Conservation (phyloP, 1,140 invertebrate genomes). For the Uloborus diversus region DNA sequence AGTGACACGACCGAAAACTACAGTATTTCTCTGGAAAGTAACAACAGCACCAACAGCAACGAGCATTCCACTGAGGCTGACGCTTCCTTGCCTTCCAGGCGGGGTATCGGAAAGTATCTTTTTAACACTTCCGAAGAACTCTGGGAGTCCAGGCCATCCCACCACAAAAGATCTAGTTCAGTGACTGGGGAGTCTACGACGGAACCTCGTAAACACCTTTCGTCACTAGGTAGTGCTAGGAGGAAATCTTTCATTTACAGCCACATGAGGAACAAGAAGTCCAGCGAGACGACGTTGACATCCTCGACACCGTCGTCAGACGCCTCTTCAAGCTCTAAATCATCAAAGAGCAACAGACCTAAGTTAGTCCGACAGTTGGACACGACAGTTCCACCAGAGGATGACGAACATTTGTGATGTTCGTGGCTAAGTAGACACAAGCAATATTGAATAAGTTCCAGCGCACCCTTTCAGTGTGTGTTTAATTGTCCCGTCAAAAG, state of each 20-base stretch:
- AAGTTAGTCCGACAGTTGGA: slow-evolving; percentile 34
- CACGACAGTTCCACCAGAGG: slow-evolving; percentile 10
- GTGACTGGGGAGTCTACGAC: not conserved
- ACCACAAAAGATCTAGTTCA: slow-evolving; percentile 11
- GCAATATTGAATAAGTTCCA: too few species aligned
- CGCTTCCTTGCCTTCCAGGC: slow-evolving; percentile 7
- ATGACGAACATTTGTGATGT: slow-evolving; percentile 4
- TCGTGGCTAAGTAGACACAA: not conserved
- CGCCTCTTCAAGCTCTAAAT: not conserved
- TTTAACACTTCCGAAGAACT: slow-evolving; percentile 48
- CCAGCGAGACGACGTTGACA: slow-evolving; percentile 49
- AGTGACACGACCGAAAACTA: slow-evolving; percentile 53
- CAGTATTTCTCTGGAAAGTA: slow-evolving; percentile 49
- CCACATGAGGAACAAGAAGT: slow-evolving; percentile 45
- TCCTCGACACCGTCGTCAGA: slow-evolving; percentile 33
- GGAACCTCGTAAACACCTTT: slow-evolving; percentile 14
- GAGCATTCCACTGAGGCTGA: slow-evolving; percentile 13
- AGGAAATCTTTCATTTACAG: slow-evolving; percentile 50
- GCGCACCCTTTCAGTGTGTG: too few species aligned
- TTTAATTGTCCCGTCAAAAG: too few species aligned
- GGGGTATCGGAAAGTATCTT: slow-evolving; percentile 35
- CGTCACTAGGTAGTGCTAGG: slow-evolving; percentile 35
- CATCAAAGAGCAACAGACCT: not conserved
- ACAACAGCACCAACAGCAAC: slow-evolving; percentile 45
- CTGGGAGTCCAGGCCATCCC: slow-evolving; percentile 18